phyloP scores from a whole-genome alignment of 2,888 invertebrate species.

The Agrypnus murinus region DNA sequence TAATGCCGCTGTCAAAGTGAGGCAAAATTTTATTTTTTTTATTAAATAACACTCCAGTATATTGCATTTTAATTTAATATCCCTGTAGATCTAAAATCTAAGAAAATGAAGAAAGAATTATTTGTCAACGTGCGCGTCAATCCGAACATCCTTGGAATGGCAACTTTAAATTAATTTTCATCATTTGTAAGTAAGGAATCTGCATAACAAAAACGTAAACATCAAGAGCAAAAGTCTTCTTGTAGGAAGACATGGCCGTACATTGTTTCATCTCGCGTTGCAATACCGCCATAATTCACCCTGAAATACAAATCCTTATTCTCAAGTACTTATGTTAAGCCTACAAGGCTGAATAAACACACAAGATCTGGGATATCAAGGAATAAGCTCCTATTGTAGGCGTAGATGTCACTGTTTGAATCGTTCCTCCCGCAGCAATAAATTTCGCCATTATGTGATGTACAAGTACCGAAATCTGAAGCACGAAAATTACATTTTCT shows the following conservation, averaged over 20 bases:
- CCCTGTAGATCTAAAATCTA: too few species aligned
- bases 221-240: too few species aligned
- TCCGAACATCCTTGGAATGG: too few species aligned
- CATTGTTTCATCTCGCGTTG: conserved; percentile 34
- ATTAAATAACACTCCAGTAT: too few species aligned
- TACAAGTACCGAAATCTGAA: conserved; percentile 40
- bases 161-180: too few species aligned
- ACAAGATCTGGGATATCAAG: conserved; percentile 52
- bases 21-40: too few species aligned
- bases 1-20: too few species aligned
- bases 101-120: too few species aligned
- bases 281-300: conserved; percentile 45
- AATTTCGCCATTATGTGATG: conserved; percentile 48
- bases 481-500: conserved; percentile 43
- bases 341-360: conserved; percentile 53
- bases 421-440: conserved; percentile 50
- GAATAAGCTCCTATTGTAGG: conserved; percentile 51
- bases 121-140: too few species aligned
- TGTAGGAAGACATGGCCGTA: conserved; percentile 20
- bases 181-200: too few species aligned
- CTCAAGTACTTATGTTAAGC: conserved; percentile 52
- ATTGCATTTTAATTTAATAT: too few species aligned
- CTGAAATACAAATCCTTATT: conserved; percentile 50
- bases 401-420: conserved; percentile 50
- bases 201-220: too few species aligned